Conservation (phyloP, 1,140 invertebrate species). For the Ceratina japonica region DNA sequence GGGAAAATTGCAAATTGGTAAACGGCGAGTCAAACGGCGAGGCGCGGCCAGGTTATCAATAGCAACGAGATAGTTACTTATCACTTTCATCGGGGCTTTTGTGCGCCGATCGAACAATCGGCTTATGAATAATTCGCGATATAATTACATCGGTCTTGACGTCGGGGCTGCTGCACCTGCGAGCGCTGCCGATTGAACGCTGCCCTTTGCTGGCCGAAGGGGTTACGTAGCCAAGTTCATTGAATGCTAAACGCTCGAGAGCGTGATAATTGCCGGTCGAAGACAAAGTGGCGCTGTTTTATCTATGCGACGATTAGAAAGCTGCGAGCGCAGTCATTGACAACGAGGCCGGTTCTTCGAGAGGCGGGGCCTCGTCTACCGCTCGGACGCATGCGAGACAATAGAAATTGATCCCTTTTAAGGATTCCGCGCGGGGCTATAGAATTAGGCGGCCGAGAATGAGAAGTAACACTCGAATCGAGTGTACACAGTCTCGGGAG, state of each 20-base stretch:
- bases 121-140: constrained; percentile 45
- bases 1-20: not conserved
- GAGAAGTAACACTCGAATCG: not conserved
- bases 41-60: not conserved
- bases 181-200: constrained; percentile 10
- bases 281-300: constrained; percentile 16
- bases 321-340: not conserved
- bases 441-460: not conserved
- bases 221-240: constrained; percentile 14
- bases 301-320: constrained; percentile 25
- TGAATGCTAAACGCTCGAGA: constrained; percentile 31
- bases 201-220: constrained; percentile 7
- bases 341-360: not conserved
- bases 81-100: constrained; percentile 30
- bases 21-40: not conserved
- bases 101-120: constrained; percentile 10
- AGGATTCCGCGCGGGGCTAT: too few relatives aligned
- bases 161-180: constrained; percentile 14
- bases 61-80: constrained; percentile 11
- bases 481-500: not conserved
- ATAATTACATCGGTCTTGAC: constrained; percentile 39
- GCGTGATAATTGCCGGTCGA: constrained; percentile 26
- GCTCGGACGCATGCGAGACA: too few relatives aligned
- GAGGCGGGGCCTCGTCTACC: not conserved
- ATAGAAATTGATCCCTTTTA: too few relatives aligned